Base-by-base conservation (phyloP, 2,888 invertebrate species). In the Luperina nickerlii region DNA sequence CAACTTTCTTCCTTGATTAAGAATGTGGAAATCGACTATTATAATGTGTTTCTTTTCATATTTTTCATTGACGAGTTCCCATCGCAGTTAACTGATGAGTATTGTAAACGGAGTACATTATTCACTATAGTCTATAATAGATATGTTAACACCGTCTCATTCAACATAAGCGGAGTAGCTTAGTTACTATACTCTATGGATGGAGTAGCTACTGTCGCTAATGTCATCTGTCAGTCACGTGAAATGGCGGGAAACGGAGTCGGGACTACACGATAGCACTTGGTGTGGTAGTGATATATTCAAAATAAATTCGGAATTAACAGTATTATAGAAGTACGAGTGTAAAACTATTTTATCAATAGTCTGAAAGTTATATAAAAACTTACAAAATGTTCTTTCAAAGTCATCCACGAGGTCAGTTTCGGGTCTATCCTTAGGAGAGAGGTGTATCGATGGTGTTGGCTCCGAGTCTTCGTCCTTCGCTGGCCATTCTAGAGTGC, bases 401-500 rank as follows among this genome's bases (percentile, higher is more conserved):
- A 92, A 95, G 15, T 94, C 94, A 76, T 95, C 95, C 8, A 93
- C 92, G 18, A 91, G 89, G 27, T 95, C 95, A 0, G 91, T 89
- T n/a, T 95, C 95, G 20, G 88, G 93, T 79, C 93, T 89, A 69
- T 96, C 96, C 82, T 95, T 96, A 0, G 95, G 93, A 27, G 94
- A 93, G 48, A 94, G 88, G 60, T 94, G 94, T 3, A 94, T 90
- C 1, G 94, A 92, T 20, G 94, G 90, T 0, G 95, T 94, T 0
- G 95, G 87, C 24, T 95, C 95, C 0, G 93, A 90, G 73, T 95
- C 94, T 78, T 95, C 95, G 63, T 96, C 96, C 85, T 95, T 95
- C 24, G 94, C 91, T 45, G 95, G 94, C 96, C 96, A 96, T 45
- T 96, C 96, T 42, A 95, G 88, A 0, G 94, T 92, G 77, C 95